Evolutionary conservation across 2,888 invertebrate species (phyloP).

Genomic region (Plebejus argus): DNA sequence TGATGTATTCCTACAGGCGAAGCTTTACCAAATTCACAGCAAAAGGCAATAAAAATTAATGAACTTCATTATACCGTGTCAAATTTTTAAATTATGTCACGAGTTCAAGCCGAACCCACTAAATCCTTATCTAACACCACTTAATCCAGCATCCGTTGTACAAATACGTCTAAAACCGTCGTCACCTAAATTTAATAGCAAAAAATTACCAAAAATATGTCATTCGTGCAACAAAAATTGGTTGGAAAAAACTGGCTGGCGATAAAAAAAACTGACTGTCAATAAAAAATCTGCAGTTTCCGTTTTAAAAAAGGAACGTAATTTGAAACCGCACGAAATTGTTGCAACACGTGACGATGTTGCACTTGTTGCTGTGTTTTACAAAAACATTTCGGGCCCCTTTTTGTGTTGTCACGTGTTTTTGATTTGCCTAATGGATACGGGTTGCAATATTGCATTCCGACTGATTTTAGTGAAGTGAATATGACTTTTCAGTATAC

Average conservation of each 20-base stretch:
- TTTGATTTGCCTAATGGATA: conserved; percentile 72
- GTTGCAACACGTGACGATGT: conserved; percentile 67
- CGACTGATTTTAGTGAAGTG: conserved; percentile 35
- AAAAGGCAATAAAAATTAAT: not conserved
- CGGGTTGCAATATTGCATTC: conserved; percentile 58
- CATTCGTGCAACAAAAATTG: conserved; percentile 50
- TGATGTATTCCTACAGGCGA: not conserved
- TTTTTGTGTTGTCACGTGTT: conserved; percentile 67
- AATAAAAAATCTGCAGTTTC: conserved; percentile 61
- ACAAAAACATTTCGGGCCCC: conserved; percentile 50
- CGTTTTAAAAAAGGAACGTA: conserved; percentile 73
- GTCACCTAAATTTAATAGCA: conserved; percentile 19
- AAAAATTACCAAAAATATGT: conserved; percentile 35
- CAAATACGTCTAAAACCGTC: conserved; percentile 9
- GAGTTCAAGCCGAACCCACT: not conserved
- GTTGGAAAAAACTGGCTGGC: conserved; percentile 51
- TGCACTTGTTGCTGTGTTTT: conserved; percentile 57
- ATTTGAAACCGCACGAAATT: conserved; percentile 75
- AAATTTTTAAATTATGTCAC: conserved; percentile 24
- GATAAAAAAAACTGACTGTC: conserved; percentile 47
- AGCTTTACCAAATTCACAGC: not conserved
- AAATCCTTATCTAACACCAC: conserved; percentile 21
- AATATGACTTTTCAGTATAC: not conserved
- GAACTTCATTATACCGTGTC: conserved; percentile 12
- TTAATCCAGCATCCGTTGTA: conserved; percentile 25